Conservation (phyloP, 2,888 invertebrate genomes). For the Agrypnus murinus region DNA sequence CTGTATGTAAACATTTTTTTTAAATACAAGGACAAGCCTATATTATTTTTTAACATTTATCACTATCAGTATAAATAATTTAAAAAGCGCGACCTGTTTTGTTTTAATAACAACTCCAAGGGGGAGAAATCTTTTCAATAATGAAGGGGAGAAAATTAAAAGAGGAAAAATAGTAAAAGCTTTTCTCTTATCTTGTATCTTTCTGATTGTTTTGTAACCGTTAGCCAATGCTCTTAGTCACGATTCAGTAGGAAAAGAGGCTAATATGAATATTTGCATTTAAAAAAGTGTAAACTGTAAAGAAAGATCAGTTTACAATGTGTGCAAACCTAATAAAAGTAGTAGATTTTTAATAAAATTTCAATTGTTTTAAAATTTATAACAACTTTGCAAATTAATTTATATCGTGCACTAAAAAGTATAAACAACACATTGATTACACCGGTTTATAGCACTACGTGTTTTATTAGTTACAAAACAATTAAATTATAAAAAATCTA, state of each 20-base stretch:
- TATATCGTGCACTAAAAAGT: constrained; percentile 17
- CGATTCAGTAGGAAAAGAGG: constrained; percentile 43
- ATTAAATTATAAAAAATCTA: no score
- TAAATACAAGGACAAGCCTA: constrained; percentile 18
- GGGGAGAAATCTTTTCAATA: neutral
- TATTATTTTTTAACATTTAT: constrained; percentile 13
- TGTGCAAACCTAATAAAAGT: constrained; percentile 9
- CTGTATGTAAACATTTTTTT: constrained; percentile 12
- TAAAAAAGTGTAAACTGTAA: constrained; percentile 47
- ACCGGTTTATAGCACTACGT: no score
- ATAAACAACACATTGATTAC: no score
- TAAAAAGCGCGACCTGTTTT: no score
- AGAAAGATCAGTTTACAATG: constrained; percentile 41
- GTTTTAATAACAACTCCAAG: no score
- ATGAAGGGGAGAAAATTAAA: constrained; percentile 18
- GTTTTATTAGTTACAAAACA: no score
- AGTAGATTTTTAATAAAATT: no score
- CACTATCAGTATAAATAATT: no score
- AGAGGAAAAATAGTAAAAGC: constrained; percentile 6
- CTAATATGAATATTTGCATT: constrained; percentile 48
- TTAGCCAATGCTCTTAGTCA: constrained; percentile 44
- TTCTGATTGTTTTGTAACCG: constrained; percentile 44
- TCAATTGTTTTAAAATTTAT: no score
- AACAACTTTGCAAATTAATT: constrained; percentile 8
- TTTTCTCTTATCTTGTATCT: no score